Percentiles rank a stretch among this genome's conserved stretches.
Conservation (phyloP, 2,888 invertebrate genomes). For the Parasteatoda lunata region DNA sequence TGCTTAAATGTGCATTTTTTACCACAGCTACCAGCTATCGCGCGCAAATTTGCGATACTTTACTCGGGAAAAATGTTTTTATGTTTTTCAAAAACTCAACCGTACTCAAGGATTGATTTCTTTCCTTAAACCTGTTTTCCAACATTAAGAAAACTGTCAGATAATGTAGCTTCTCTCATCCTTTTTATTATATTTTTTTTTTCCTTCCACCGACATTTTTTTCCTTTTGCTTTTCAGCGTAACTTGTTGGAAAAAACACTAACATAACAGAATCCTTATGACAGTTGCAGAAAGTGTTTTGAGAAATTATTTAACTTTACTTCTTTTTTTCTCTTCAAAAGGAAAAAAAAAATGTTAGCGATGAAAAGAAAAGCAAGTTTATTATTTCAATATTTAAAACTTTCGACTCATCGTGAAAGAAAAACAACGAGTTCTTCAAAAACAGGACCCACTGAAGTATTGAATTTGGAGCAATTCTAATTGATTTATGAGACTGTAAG, state of each 20-base stretch:
- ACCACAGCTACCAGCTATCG: constrained; percentile 15
- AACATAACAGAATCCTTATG: constrained; percentile 1
- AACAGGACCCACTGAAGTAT: no score
- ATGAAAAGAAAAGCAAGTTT: no score
- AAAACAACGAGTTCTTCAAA: no score
- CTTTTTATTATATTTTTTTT: background rate
- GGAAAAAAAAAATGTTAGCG: background rate
- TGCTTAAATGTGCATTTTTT: constrained; percentile 48
- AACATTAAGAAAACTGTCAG: constrained; percentile 39
- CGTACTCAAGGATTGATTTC: constrained; percentile 18
- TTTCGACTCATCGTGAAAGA: no score
- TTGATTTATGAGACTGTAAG: no score
- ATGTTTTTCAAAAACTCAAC: constrained; percentile 1
- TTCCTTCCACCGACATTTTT: background rate
- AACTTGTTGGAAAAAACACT: background rate
- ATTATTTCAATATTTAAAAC: no score
- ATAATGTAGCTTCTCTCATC: constrained; percentile 12
- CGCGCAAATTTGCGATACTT: constrained; percentile 31
- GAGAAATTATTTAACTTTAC: background rate
- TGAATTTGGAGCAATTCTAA: no score
- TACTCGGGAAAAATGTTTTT: constrained; percentile 6
- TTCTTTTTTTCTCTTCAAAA: background rate
- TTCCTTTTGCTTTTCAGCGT: constrained; percentile 4
- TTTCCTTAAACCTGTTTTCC: constrained; percentile 8
- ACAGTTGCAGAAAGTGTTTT: constrained; percentile 4